Base-by-base conservation (phyloP, 2,797 vertebrate species). In the Pseudopleuronectes americanus region DNA sequence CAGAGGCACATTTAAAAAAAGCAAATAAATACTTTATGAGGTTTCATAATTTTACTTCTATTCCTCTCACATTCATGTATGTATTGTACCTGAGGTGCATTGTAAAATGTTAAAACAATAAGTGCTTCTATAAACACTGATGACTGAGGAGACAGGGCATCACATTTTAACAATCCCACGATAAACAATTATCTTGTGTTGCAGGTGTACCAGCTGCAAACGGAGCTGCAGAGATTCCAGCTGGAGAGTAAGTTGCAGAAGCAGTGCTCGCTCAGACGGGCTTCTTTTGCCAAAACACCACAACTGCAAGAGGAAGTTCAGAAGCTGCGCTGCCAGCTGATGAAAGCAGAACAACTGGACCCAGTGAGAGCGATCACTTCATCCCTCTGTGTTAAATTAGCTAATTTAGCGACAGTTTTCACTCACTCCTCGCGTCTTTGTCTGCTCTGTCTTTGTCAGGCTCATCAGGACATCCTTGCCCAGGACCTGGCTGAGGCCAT, bases 191-290 rank as follows among this genome's bases (percentile, higher is more conserved):
- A 28, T 64, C 6, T 28, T 67, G 7, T 80, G 61, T 57, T 12
- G 8, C 90, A 97, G 96, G 84, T 96, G 36, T 96, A 96, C 21
- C 91, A 96, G 82, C 74, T 92, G 38, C 94, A 94, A 87, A 94
- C 93, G 41, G 94, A 96, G 76, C 84, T 97, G 38, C 93, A 94
- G 54, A 93, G 92, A 6, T 84, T 88, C 36, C 88, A 90, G 65
- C 83, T 79, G 1, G 92, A 95, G 43, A 94, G 89, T 0, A 89
- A 92, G 49, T 91, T 93, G 24, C 93, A 96, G 71, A 93, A 86
- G 78, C 86, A 82, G 51, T 76, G 58, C 31, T 94, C 94, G 0
- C 80, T 93, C 47, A 86, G 76, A 62, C 77, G 74, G 23, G 51
- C 21, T n/a, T 77, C 84, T 7, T 16, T 80, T 12, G 70, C 81